Conservation (phyloP, 2,888 invertebrate species). For the Hyppa rectilinea region DNA sequence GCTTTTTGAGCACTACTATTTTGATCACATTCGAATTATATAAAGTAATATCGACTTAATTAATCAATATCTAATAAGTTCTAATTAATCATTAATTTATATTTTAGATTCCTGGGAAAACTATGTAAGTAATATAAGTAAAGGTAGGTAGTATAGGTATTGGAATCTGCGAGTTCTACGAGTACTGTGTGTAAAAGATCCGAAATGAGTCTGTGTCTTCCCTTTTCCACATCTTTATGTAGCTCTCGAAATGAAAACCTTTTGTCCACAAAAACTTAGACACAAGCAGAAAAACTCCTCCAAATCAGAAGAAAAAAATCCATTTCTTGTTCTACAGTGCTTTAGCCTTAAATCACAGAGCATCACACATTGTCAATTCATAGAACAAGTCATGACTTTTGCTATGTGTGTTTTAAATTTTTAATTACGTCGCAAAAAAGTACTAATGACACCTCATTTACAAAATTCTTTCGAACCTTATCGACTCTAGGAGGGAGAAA, state of each 20-base stretch:
- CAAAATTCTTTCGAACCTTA: slow-evolving; percentile 1
- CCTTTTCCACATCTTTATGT: neutral
- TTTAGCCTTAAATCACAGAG: neutral
- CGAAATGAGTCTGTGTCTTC: neutral
- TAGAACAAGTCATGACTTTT: neutral
- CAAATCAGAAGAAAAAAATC: no score
- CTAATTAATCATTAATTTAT: neutral
- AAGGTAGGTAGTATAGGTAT: no score
- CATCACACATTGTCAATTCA: neutral
- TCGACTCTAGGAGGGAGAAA: neutral
- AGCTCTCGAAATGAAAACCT: neutral
- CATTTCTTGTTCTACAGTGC: no score
- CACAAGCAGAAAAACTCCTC: neutral
- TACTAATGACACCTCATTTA: slow-evolving; percentile 20
- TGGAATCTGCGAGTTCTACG: no score
- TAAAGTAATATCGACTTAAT: neutral
- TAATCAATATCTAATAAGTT: neutral
- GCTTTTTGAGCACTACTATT: neutral
- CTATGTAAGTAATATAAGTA: neutral
- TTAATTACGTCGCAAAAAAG: neutral
- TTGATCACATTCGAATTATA: neutral
- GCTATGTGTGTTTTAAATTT: neutral
- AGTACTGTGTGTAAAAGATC: neutral
- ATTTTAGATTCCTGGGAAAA: neutral
- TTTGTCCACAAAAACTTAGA: neutral